Base-by-base conservation (phyloP, 1,140 invertebrate species). In the Scaptodrosophila lebanonensis region DNA sequence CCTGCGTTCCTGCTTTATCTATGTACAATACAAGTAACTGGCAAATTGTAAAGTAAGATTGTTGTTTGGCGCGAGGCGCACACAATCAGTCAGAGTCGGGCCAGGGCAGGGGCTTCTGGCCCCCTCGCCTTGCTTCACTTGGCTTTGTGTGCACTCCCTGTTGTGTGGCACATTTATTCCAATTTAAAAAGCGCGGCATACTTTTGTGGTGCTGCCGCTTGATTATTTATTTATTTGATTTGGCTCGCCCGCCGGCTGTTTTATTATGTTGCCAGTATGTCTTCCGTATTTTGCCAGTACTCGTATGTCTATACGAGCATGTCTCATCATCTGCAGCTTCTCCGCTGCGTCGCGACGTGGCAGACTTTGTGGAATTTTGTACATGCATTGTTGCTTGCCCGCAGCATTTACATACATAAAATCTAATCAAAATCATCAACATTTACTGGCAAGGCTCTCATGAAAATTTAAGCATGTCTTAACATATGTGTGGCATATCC, bases 181-280 rank as follows among this genome's bases (percentile, higher is more conserved):
- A 82, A 73, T 82, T 79, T 73, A 57, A 73, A 73, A 66, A 73
- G 56, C 70, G 60, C 65, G 75, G 48, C 75, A 66, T 60, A 58
- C 69, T 69, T 79, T 59, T 64, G 69, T 45, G 56, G 52, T n/a
- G n/a, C 69, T 61, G 45, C 25, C 52, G 61, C 68, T 69, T 79
- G 75, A 79, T 82, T 79, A 79, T 69, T 68, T 82, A 79, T 79
- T 82, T 79, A 79, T 79, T 82, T 79, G 68, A 73, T 68, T 66
- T 79, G n/a, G n/a, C n/a, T n/a, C n/a, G n/a, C 64, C 64, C 47
- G 63, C 66, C 39, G 36, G 47, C 50, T 72, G 47, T 63, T 51
- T 58, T 45, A 63, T 52, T 39, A 39, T 25, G 22, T 25, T 25
- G 3, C 8, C 22, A 25, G 3, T 25, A 3, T 25, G 22, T 25